phyloP scores from a whole-genome alignment of 2,888 invertebrate species.

The Polymixis lichenea region DNA sequence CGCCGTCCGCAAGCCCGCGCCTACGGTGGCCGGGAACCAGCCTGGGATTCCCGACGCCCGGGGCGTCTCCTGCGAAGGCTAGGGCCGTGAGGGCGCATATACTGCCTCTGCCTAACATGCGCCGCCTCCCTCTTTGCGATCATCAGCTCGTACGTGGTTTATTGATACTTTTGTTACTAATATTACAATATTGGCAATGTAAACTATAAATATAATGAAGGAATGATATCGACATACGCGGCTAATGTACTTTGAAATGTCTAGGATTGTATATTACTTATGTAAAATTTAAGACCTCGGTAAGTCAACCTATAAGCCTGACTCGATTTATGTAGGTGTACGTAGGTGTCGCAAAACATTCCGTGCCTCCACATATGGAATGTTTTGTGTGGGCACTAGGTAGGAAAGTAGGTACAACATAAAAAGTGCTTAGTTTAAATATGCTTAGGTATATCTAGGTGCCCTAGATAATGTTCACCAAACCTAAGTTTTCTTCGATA shows the following conservation, averaged over 20 bases:
- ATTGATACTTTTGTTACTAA: background rate
- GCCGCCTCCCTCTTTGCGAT: too few species aligned
- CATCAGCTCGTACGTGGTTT: background rate
- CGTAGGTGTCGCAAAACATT: constrained; percentile 2
- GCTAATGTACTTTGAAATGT: constrained; percentile 13
- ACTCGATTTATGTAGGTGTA: constrained; percentile 32
- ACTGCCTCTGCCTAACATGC: too few species aligned
- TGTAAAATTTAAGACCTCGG: constrained; percentile 26
- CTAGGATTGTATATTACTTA: constrained; percentile 9
- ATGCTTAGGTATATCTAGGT: constrained; percentile 16
- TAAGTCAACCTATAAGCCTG: constrained; percentile 32
- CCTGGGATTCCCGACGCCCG: too few species aligned
- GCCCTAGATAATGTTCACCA: constrained; percentile 38
- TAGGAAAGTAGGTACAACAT: constrained; percentile 2
- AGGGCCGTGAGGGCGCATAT: too few species aligned
- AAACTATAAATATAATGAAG: background rate
- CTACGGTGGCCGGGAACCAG: too few species aligned
- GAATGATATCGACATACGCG: background rate
- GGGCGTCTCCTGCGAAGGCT: too few species aligned
- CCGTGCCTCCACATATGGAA: background rate
- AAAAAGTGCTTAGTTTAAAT: constrained; percentile 47
- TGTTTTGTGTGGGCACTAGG: constrained; percentile 33
- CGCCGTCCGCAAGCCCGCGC: too few species aligned
- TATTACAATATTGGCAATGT: background rate
- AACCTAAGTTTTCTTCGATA: constrained; percentile 26